Conservation (phyloP, 2,113 vertebrate species). For the Scalopus aquaticus region DNA sequence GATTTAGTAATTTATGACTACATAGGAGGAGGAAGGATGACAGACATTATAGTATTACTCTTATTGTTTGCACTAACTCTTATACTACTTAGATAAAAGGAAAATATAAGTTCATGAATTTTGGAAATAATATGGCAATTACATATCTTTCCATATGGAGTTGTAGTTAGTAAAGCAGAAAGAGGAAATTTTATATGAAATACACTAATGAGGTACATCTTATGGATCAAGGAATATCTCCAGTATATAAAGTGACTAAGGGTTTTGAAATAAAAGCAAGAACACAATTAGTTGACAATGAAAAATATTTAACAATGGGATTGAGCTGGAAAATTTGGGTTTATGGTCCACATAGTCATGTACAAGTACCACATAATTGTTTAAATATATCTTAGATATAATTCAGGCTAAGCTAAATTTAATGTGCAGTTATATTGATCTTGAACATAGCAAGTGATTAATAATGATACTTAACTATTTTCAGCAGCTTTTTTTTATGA, state of each 20-base stretch:
- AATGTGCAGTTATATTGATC: slow-evolving; percentile 1
- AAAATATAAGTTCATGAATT: background rate
- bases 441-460: slow-evolving; percentile 44
- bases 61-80: background rate
- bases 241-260: background rate
- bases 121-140: background rate
- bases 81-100: background rate
- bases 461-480: slow-evolving; percentile 44
- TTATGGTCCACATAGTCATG: background rate
- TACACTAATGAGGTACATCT: background rate
- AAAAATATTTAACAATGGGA: slow-evolving; percentile 12
- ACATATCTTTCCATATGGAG: background rate
- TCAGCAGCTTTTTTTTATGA: slow-evolving; percentile 5
- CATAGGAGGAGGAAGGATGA: background rate
- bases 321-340: background rate
- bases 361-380: slow-evolving; percentile 13
- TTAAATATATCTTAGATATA: slow-evolving; percentile 56
- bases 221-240: background rate
- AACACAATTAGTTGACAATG: background rate
- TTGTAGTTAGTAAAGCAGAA: background rate
- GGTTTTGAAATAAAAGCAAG: slow-evolving; percentile 11
- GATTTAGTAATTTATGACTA: background rate
- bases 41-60: background rate
- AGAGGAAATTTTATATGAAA: slow-evolving; percentile 28
- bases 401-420: slow-evolving; percentile 47